These are phyloP conservation scores for Pectinophora gossypiella DNA, from an alignment of 1,140 invertebrate species.

Conservation along the genomic window DNA sequence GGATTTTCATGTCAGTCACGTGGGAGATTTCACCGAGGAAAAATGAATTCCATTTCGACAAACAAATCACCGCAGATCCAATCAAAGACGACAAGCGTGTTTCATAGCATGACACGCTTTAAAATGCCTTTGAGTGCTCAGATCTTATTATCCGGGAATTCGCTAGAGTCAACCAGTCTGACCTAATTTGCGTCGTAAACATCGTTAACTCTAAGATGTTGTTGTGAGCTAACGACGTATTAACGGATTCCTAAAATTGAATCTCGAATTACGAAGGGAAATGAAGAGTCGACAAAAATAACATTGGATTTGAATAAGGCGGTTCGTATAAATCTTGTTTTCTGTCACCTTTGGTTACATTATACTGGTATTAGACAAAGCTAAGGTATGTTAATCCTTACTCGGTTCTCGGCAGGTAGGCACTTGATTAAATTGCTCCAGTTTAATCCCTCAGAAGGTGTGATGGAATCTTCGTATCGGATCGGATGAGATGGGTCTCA, in stretches of 20 bases:
- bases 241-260: too few relatives aligned
- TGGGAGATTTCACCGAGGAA: slow-evolving; percentile 33
- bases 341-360: neutral
- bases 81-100: slow-evolving; percentile 31
- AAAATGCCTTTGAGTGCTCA: too few relatives aligned
- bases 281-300: too few relatives aligned
- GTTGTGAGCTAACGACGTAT: too few relatives aligned
- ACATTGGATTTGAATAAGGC: too few relatives aligned
- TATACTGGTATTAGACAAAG: neutral
- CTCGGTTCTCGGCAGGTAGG: neutral
- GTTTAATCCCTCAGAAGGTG: too few relatives aligned
- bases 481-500: neutral
- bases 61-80: slow-evolving; percentile 45
- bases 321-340: too few relatives aligned
- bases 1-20: slow-evolving; percentile 55
- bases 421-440: neutral
- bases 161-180: too few relatives aligned
- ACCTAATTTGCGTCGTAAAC: too few relatives aligned
- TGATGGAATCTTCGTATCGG: neutral
- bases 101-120: neutral
- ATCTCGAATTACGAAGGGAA: too few relatives aligned
- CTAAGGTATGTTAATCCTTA: neutral
- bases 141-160: too few relatives aligned
- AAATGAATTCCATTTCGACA: slow-evolving; percentile 44
- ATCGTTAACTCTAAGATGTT: too few relatives aligned